Evolutionary conservation across 2,113 vertebrate genomes (phyloP).

Genomic region (Copsychus sechellarum): DNA sequence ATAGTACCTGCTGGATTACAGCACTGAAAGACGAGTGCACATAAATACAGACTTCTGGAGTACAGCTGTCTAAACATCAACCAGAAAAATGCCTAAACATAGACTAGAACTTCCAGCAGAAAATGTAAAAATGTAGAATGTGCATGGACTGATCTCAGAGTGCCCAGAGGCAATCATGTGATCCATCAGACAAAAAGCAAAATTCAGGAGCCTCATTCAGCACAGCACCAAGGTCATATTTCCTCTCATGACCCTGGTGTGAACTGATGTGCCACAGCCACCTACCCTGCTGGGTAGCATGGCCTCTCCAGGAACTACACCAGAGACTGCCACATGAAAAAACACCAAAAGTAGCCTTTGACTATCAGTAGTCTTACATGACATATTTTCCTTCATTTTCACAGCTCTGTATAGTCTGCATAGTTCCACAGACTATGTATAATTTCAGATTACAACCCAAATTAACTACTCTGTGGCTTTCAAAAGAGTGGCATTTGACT

Average conservation of each 20-base stretch:
- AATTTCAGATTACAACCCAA: neutral
- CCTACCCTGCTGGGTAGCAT: fast-evolving
- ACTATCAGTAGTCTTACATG: neutral
- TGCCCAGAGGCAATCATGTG: neutral
- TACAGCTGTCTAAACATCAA: neutral
- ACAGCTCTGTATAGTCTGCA: neutral
- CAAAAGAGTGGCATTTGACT: neutral
- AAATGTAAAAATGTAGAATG: neutral
- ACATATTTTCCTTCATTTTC: neutral
- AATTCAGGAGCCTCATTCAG: neutral
- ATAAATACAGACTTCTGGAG: neutral
- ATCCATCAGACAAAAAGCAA: neutral
- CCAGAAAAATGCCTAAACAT: neutral
- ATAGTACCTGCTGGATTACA: neutral
- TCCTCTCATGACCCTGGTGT: neutral
- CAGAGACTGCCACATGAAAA: neutral
- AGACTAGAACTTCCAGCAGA: neutral
- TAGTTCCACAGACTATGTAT: neutral
- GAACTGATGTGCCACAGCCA: neutral
- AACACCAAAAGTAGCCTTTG: neutral
- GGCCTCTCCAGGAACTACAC: no score
- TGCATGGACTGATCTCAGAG: neutral
- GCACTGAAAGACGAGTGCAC: neutral
- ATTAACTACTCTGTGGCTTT: neutral
- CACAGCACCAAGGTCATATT: fast-evolving